A percentile compares a stretch with the other conserved stretches of the same genome.
Conservation (phyloP, 2,797 vertebrate species). For the Xyrichtys novacula region DNA sequence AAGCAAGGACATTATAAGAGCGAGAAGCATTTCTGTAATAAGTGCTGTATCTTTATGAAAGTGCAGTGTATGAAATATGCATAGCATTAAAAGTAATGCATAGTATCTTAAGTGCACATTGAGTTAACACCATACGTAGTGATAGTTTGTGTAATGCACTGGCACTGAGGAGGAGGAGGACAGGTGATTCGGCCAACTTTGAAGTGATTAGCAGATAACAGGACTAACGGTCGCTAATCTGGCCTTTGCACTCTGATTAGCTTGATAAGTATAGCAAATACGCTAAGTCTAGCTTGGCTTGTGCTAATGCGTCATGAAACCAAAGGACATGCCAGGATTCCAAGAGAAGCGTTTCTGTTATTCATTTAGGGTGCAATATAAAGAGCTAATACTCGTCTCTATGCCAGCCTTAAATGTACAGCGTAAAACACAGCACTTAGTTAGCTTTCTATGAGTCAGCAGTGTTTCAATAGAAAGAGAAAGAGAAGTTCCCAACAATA, state of each 20-base stretch:
- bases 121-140: background rate
- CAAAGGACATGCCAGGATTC: background rate
- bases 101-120: constrained; percentile 8
- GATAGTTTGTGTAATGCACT: constrained; percentile 13
- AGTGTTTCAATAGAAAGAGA: too few relatives aligned
- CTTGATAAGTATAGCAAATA: constrained; percentile 17
- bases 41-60: constrained; percentile 12
- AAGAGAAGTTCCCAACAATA: too few relatives aligned
- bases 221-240: constrained; percentile 51
- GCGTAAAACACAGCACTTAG: background rate
- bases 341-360: background rate
- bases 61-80: constrained; percentile 43
- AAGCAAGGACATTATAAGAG: background rate
- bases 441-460: background rate
- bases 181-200: constrained; percentile 32
- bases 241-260: constrained; percentile 42
- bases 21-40: background rate
- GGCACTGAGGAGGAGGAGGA: background rate
- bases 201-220: constrained; percentile 57
- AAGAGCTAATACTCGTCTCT: background rate
- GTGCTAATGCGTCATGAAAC: background rate
- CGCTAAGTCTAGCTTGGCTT: constrained; percentile 22
- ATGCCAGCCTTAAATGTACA: background rate
- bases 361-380: background rate
- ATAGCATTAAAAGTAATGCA: constrained; percentile 15